Evolutionary conservation across 2,113 vertebrate genomes (phyloP).

Genomic region (Bostrychus sinensis): DNA sequence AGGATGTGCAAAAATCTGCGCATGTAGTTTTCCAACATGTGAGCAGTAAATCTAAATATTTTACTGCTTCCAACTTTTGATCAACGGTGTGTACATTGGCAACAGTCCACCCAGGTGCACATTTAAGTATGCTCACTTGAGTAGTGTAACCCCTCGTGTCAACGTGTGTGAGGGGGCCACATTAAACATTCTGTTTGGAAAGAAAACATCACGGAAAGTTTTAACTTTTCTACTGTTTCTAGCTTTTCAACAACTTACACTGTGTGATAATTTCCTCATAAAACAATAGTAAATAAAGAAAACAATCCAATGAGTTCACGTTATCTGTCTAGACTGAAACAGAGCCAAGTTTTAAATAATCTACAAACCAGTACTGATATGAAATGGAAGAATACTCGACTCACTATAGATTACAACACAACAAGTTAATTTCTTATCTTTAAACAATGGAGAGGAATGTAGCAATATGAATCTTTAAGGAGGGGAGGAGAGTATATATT

Average conservation of each 20-base stretch:
- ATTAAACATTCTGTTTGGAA: constrained; percentile 47
- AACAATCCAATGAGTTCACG: not conserved
- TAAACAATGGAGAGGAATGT: constrained; percentile 12
- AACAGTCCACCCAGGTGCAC: constrained; percentile 40
- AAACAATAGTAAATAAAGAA: not conserved
- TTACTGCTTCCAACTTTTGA: constrained; percentile 25
- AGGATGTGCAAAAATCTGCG: constrained; percentile 12
- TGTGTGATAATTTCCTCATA: not conserved
- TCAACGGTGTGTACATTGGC: constrained; percentile 53
- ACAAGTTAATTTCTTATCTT: too few species aligned
- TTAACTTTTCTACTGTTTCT: constrained; percentile 10
- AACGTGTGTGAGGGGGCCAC: constrained; percentile 27
- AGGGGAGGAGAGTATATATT: constrained; percentile 22
- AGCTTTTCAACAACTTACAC: constrained; percentile 3
- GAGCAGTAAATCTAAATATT: constrained; percentile 18
- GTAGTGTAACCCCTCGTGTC: constrained; percentile 25
- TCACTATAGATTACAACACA: not conserved
- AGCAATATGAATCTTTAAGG: not conserved
- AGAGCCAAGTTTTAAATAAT: constrained; percentile 68
- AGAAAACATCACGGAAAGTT: constrained; percentile 58
- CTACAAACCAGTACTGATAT: constrained; percentile 22
- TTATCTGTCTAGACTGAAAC: constrained; percentile 28
- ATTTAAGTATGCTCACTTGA: constrained; percentile 32
- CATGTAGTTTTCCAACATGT: not conserved
- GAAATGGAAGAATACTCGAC: not conserved